These are phyloP conservation scores for Monodelphis domestica DNA, from an alignment of 2,797 vertebrate species.

Conservation along the genomic window DNA sequence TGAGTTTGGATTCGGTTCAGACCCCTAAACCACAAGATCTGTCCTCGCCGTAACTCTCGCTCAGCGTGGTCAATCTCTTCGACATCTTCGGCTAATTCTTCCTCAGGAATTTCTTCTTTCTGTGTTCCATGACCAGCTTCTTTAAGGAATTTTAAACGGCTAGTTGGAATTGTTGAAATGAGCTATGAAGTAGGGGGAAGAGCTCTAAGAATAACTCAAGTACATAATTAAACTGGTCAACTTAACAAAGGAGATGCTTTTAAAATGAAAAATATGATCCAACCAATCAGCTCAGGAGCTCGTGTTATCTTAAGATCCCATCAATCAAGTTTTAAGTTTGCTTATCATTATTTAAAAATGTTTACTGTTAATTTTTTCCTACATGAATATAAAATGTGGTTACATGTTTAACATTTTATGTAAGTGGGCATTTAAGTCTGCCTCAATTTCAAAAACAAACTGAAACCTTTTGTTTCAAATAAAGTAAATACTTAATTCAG, in stretches of 20 bases:
- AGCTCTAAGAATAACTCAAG: constrained; percentile 66
- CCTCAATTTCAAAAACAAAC: background rate
- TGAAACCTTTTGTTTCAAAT: constrained; percentile 39
- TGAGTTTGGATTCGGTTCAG: constrained; percentile 99
- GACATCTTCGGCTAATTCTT: constrained; percentile 96
- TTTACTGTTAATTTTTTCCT: constrained; percentile 27
- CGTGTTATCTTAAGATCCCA: too few relatives aligned
- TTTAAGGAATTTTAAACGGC: constrained; percentile 97
- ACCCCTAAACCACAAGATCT: constrained; percentile 99
- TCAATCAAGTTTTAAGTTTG: background rate
- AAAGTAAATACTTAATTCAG: constrained; percentile 55
- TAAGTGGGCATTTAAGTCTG: background rate
- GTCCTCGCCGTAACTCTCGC: constrained; percentile 96
- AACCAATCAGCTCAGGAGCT: constrained; percentile 13
- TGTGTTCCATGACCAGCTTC: constrained; percentile 98
- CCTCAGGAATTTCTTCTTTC: constrained; percentile 98
- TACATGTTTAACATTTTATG: constrained; percentile 49
- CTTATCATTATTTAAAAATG: background rate
- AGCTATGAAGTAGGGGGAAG: constrained; percentile 86
- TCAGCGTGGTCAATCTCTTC: constrained; percentile 99
- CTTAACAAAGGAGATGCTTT: constrained; percentile 33
- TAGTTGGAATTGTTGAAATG: constrained; percentile 97
- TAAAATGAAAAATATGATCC: constrained; percentile 42
- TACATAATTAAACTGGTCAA: constrained; percentile 28
- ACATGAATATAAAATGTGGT: constrained; percentile 40